Evolutionary conservation across 2,797 vertebrate genomes (phyloP), one percentile per base, ranked within the genome.

Genomic region (Holocentrus rufus): DNA sequence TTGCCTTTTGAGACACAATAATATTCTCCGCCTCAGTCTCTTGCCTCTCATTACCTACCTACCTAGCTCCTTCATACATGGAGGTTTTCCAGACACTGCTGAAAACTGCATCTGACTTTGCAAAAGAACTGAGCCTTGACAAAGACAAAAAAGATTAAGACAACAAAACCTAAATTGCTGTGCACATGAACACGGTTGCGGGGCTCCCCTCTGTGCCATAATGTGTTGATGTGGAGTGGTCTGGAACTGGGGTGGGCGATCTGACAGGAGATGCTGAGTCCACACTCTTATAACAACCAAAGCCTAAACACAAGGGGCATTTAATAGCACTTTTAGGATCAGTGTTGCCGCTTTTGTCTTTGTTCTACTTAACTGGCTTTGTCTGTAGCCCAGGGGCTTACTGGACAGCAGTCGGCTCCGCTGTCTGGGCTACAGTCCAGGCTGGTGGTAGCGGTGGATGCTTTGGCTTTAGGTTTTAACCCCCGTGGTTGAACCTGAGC

Each of bases 371-470:
- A 78, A 42, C 5, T 9, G 42, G 80, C 76, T 79, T 80, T 88
- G 82, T 83, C 87, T 77, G 62, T 64, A 77, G 81, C 71, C 80
- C 27, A 17, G 49, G 77, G 83, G 87, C 72, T 85, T 79, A 73
- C 72, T 84, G 81, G 86, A 85, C 89, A 60, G 82, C 85, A 20
- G 66, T 69, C 67, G 1, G 22, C 72, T 85, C 79, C 74, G 80
- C 84, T 87, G 81, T 86, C 87, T 87, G 86, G 90, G 85, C 85
- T 55, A 14, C 11, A 0, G 69, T 86, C 87, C 89, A 91, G 80
- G 62, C 65, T 69, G 63, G 65, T 79, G 72, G 42, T 58, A 78
- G 18, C 31, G 44, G 70, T 77, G 74, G 82, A 83, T 71, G 64
- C 74, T 57, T 79, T 66, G 69, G 83, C 82, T 90, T 83, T 68